phyloP scores from a whole-genome alignment of 2,797 vertebrate species.

The Leptatherina wallacei region DNA sequence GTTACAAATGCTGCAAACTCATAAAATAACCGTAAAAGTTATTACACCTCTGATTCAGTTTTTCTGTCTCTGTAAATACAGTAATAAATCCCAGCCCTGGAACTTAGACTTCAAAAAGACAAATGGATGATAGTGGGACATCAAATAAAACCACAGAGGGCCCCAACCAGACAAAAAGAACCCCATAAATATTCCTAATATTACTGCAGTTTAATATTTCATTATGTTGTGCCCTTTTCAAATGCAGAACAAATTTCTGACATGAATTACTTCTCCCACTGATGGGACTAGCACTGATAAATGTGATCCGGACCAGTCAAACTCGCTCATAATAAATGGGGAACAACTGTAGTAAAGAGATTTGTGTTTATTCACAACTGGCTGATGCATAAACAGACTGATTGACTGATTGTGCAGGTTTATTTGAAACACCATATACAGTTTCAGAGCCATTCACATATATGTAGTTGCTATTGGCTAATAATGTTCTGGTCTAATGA shows the following conservation, averaged over 20 bases:
- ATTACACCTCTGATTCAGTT: constrained; percentile 11
- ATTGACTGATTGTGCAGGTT: neutral
- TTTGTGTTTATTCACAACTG: neutral
- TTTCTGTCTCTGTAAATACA: constrained; percentile 5
- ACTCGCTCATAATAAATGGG: constrained; percentile 22
- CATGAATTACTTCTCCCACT: constrained; percentile 61
- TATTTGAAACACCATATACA: neutral
- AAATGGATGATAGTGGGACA: constrained; percentile 35
- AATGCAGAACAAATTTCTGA: constrained; percentile 62
- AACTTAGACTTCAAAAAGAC: constrained; percentile 23
- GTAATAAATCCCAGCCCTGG: constrained; percentile 22
- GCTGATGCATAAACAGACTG: neutral
- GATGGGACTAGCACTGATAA: constrained; percentile 47
- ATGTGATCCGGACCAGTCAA: constrained; percentile 56
- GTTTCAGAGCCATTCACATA: neutral
- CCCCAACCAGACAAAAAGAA: constrained; percentile 17
- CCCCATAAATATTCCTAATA: constrained; percentile 33
- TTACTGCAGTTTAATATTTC: constrained; percentile 61
- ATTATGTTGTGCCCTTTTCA: constrained; percentile 46
- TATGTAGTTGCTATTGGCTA: neutral
- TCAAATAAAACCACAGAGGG: constrained; percentile 29
- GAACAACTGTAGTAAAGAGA: constrained; percentile 8
- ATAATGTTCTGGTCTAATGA: constrained; percentile 7
- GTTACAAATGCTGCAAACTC: neutral
- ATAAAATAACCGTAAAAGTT: neutral